Evolutionary conservation across 2,113 vertebrate genomes (phyloP), one percentile per base, ranked within the genome.

Genomic region (Antennarius striatus): DNA sequence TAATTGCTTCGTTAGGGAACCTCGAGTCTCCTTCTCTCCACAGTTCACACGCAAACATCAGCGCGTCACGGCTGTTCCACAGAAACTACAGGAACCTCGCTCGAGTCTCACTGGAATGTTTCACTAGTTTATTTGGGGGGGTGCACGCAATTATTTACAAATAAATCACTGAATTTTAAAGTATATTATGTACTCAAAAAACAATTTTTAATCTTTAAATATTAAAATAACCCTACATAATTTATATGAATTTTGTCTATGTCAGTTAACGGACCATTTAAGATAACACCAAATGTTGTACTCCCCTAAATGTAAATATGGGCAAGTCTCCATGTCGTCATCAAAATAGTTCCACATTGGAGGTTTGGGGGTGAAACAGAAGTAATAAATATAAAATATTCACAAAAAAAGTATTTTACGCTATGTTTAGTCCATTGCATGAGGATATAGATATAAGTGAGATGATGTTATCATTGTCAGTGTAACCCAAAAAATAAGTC

Each of bases 61-160:
- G 43, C 56, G 60, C 81, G 83, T 86, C 85, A 85, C 78, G 72
- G 80, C 40, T 56, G 80, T 72, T 64, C 82, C 79, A 39, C 4
- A 55, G 75, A 14, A 67, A 66, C 49, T 48, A 55, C 78, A 75
- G 56, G 67, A 84, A 40, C 57, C 51, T 49, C 43, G 22, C 16
- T 69, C 3, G 50, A 22, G 13, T 56, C 62, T 29, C 45, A 5
- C 12, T 29, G 82, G 89, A 86, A 56, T 2, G 42, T 57, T 5
- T 86, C 88, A 91, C 55, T 82, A 46, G 1, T 59, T 56, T 12
- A 42, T 4, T 29, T 0, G 0, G 49, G 68, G 75, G 87, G 78
- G 83, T 53, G 52, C 0, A 0, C 0, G 0, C 0, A 40, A 3
- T 22, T 0, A 9, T 7, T 1, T 11, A 0, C 0, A 40, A 1